phyloP scores from a whole-genome alignment of 64 coral and sea anemone species.

The Stichodactyla helianthus region DNA sequence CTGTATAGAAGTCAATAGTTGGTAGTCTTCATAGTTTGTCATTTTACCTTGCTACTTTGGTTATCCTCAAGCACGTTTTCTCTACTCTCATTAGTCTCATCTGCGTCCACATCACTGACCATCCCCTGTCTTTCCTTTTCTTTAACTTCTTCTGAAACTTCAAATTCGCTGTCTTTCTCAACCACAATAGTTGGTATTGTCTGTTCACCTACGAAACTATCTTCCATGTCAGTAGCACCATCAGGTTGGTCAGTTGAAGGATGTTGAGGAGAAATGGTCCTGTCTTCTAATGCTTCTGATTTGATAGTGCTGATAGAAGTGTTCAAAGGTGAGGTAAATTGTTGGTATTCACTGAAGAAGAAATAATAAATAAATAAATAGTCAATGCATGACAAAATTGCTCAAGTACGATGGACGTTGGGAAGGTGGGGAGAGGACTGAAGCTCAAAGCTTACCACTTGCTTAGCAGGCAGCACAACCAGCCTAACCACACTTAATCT shows the following conservation, averaged over 20 bases:
- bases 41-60: neutral
- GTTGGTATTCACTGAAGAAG: neutral
- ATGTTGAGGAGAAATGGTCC: neutral
- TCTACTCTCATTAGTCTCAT: neutral
- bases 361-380: neutral
- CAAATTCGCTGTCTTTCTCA: neutral
- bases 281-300: constrained; percentile 13
- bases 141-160: neutral
- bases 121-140: neutral
- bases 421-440: too few species aligned
- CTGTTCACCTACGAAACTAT: neutral
- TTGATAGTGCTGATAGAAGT: neutral
- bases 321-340: neutral
- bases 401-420: too few species aligned
- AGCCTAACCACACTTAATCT: too few species aligned
- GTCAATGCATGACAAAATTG: too few species aligned
- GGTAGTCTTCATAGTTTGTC: too few species aligned
- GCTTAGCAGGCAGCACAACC: too few species aligned
- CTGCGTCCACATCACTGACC: neutral
- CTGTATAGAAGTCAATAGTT: too few species aligned
- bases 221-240: neutral
- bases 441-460: too few species aligned
- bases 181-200: neutral
- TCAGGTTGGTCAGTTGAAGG: neutral
- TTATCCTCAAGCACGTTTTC: neutral